Conservation (phyloP, 1,140 invertebrate species). For the Phenacoccus solenopsis region DNA sequence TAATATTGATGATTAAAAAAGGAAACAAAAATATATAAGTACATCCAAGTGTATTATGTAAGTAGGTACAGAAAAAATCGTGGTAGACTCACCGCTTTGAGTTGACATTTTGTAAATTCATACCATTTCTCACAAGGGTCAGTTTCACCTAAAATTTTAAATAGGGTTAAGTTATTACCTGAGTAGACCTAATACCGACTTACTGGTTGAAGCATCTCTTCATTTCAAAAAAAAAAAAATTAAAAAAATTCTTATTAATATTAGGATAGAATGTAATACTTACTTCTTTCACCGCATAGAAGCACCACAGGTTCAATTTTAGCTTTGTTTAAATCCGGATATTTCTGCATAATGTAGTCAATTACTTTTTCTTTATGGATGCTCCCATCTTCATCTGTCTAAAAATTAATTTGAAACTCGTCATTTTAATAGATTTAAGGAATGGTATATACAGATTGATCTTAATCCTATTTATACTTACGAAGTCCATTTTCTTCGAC, state of each 20-base stretch:
- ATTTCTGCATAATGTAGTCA: not conserved
- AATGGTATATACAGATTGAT: too few relatives aligned
- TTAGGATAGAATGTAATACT: not conserved
- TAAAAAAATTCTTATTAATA: not conserved
- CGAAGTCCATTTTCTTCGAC: not conserved
- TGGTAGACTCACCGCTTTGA: not conserved
- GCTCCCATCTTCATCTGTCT: not conserved
- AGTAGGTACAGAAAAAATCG: not conserved
- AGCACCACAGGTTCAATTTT: not conserved
- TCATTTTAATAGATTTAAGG: too few relatives aligned
- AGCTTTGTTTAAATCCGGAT: not conserved
- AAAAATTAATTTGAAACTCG: not conserved
- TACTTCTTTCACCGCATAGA: not conserved
- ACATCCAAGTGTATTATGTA: too few relatives aligned
- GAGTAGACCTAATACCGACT: too few relatives aligned
- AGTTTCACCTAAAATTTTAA: not conserved
- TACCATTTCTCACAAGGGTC: slow-evolving; percentile 4
- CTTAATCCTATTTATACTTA: not conserved
- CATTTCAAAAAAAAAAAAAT: too few relatives aligned
- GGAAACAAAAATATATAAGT: too few relatives aligned
- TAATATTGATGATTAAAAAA: too few relatives aligned
- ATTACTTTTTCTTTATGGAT: not conserved
- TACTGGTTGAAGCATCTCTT: too few relatives aligned
- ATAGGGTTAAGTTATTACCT: not conserved
- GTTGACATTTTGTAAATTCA: slow-evolving; percentile 12